Conservation (phyloP, 2,888 invertebrate species). For the Drosophila mettleri region DNA sequence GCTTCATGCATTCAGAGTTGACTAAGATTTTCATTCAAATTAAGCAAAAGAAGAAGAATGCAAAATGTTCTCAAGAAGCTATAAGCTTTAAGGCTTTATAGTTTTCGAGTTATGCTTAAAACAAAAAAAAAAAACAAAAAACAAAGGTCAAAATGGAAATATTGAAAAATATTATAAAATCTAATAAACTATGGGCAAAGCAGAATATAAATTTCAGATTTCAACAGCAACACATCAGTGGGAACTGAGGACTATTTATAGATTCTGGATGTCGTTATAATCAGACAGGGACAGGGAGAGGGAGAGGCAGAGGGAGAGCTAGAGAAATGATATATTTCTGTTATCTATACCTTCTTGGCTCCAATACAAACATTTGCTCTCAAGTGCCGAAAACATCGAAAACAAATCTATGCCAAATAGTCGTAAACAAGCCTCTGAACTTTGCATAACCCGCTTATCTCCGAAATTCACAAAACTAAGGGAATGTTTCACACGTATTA, state of each 20-base stretch:
- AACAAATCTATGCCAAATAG: not conserved
- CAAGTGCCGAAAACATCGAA: not conserved
- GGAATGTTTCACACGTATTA: not conserved
- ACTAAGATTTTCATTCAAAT: not conserved
- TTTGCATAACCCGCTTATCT: not conserved
- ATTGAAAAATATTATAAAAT: not conserved
- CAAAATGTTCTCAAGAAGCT: not conserved
- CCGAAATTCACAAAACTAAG: not conserved
- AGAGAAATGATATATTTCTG: not conserved
- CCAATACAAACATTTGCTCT: not conserved
- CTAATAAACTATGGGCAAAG: not conserved
- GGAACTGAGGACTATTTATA: not conserved
- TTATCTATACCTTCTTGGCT: not conserved
- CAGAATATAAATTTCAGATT: not conserved
- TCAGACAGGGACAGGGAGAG: not conserved
- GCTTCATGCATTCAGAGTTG: not conserved
- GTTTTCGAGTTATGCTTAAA: not conserved
- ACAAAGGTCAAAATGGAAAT: not conserved
- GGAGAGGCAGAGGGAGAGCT: not conserved
- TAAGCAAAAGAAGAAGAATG: too few relatives aligned
- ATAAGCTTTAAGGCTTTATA: not conserved
- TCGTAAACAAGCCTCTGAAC: slow-evolving; percentile 1
- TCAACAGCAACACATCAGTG: not conserved
- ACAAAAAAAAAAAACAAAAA: not conserved
- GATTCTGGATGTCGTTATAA: not conserved